A percentile compares a stretch with the other conserved stretches of the same genome.
phyloP scores from a whole-genome alignment of 2,797 vertebrate species.

The Rachycentron canadum region DNA sequence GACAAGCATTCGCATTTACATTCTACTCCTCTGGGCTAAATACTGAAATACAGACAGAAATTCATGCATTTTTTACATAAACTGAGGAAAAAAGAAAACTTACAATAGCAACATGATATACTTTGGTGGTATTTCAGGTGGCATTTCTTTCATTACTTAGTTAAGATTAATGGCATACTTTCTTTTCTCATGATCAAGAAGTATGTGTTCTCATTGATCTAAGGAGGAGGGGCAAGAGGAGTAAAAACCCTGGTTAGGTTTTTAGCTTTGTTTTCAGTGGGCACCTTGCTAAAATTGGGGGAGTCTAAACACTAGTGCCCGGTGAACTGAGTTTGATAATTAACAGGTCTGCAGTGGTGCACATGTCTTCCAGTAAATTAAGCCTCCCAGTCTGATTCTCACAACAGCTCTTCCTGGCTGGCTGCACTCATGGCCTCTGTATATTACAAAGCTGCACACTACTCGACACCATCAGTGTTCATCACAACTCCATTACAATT shows the following conservation, averaged over 20 bases:
- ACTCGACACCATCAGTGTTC: background rate
- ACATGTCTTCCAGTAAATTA: slow-evolving; percentile 26
- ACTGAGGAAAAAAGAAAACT: background rate
- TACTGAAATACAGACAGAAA: slow-evolving; percentile 13
- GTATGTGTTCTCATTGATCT: background rate
- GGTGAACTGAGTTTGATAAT: background rate
- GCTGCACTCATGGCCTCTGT: slow-evolving; percentile 10
- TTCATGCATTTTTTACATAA: slow-evolving; percentile 27
- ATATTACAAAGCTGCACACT: background rate
- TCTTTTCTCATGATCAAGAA: background rate
- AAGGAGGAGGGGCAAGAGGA: no score
- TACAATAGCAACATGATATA: background rate
- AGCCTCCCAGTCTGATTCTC: background rate
- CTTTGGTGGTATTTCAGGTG: no score
- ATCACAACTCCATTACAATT: background rate
- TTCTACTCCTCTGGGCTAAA: slow-evolving; percentile 16
- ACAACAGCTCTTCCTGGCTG: slow-evolving; percentile 22
- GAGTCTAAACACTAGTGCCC: background rate
- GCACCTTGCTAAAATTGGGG: background rate
- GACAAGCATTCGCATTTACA: slow-evolving; percentile 32
- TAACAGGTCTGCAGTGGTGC: slow-evolving; percentile 13
- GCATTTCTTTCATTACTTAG: background rate
- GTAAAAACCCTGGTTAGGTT: background rate
- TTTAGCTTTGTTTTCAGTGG: background rate
- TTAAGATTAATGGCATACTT: background rate